Percentiles rank a stretch among this genome's conserved stretches.
Conservation (phyloP, 92 coral and sea anemone species). For the Isaurus tuberculatus region DNA sequence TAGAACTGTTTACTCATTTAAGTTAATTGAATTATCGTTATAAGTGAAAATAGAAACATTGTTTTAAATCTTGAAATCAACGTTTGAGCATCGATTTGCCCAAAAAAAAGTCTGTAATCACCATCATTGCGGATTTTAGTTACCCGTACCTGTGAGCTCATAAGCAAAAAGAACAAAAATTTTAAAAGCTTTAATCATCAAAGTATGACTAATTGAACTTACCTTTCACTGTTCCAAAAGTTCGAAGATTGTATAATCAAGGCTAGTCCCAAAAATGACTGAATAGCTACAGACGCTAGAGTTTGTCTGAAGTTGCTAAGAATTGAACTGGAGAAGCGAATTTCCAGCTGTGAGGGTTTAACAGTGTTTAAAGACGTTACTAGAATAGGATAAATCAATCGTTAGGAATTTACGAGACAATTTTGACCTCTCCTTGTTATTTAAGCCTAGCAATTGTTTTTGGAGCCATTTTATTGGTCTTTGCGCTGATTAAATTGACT, state of each 20-base stretch:
- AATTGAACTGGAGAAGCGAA: not conserved
- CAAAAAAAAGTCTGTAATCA: not conserved
- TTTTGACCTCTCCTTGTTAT: slow-evolving; percentile 1
- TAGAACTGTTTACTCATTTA: no score
- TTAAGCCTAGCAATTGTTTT: not conserved
- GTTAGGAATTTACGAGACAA: not conserved
- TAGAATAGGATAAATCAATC: not conserved
- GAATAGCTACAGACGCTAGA: slow-evolving; percentile 1
- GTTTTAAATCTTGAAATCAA: not conserved
- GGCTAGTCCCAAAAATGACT: not conserved
- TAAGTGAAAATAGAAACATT: no score
- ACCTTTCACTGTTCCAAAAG: slow-evolving; percentile 22
- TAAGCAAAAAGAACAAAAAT: not conserved
- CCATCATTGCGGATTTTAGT: not conserved
- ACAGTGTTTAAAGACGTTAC: slow-evolving; percentile 18
- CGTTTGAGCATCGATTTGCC: not conserved
- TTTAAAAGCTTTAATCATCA: not conserved
- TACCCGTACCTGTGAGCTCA: not conserved
- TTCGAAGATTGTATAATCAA: not conserved
- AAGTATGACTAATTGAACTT: not conserved
- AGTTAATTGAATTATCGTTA: no score
- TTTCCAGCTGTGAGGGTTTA: slow-evolving; percentile 1
- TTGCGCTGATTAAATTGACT: not conserved
- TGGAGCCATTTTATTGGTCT: slow-evolving; percentile 4
- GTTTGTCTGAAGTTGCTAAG: not conserved